Evolutionary conservation across 2,888 invertebrate genomes (phyloP).

Genomic region (Aspidapion aeneum): DNA sequence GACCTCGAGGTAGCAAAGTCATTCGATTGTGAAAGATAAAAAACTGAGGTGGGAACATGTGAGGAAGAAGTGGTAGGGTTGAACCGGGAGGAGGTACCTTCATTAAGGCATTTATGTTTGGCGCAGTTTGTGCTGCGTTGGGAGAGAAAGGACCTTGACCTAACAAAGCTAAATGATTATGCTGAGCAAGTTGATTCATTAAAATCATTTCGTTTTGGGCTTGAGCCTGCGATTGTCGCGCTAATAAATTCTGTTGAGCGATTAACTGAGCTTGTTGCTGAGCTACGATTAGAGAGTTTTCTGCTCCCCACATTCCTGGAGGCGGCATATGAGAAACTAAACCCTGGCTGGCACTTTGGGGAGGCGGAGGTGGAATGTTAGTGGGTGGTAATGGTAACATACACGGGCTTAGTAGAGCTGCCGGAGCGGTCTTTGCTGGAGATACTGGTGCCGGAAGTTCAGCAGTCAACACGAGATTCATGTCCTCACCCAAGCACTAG

Average conservation of each 20-base stretch:
- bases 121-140: conserved; percentile 22
- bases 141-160: conserved; percentile 34
- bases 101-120: conserved; percentile 28
- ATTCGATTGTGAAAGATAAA: conserved; percentile 18
- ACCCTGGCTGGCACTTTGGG: conserved; percentile 48
- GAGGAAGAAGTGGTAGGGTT: conserved; percentile 40
- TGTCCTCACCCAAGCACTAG: conserved; percentile 99
- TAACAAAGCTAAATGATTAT: conserved; percentile 45
- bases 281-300: conserved; percentile 48
- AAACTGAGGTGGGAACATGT: conserved; percentile 17
- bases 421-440: conserved; percentile 54
- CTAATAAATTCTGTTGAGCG: conserved; percentile 67
- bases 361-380: conserved; percentile 45
- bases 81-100: conserved; percentile 32
- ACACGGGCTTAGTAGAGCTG: conserved; percentile 61
- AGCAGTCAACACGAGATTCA: conserved; percentile 95
- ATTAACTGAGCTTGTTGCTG: conserved; percentile 60
- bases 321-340: not conserved
- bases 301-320: not conserved
- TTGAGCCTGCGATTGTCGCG: conserved; percentile 54
- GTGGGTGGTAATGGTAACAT: conserved; percentile 55
- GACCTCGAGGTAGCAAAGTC: conserved; percentile 12
- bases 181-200: conserved; percentile 46
- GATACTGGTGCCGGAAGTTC: conserved; percentile 68
- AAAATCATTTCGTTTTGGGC: conserved; percentile 47